phyloP scores from a whole-genome alignment of 2,888 invertebrate genomes.

The Stegana nigrithorax region DNA sequence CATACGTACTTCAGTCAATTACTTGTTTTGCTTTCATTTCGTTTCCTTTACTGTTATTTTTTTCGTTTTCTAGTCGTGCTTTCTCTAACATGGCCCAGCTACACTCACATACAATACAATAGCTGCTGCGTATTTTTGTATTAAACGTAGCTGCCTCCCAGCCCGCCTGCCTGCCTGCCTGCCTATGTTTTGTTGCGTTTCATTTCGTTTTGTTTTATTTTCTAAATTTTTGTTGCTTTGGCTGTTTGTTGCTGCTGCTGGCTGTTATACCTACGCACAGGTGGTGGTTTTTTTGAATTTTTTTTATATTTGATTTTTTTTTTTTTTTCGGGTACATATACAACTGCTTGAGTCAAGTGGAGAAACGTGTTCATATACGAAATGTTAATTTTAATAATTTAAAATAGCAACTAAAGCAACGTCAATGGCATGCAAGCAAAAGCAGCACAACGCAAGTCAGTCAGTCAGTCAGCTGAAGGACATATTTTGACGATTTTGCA shows the following conservation, averaged over 20 bases:
- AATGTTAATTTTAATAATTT: conserved; percentile 43
- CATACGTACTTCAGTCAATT: conserved; percentile 53
- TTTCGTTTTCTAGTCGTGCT: too few relatives aligned
- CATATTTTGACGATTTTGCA: not conserved
- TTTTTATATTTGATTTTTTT: conserved; percentile 7
- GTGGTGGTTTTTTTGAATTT: conserved; percentile 40
- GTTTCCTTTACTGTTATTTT: conserved; percentile 1
- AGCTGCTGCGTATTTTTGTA: too few relatives aligned
- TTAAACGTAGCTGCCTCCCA: too few relatives aligned
- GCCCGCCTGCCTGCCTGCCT: too few relatives aligned
- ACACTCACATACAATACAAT: too few relatives aligned
- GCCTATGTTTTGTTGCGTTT: too few relatives aligned
- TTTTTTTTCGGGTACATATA: too few relatives aligned
- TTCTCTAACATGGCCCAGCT: too few relatives aligned
- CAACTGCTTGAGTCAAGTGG: conserved; percentile 60
- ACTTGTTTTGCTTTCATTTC: conserved; percentile 40
- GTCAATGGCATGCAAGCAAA: not conserved
- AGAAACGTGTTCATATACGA: conserved; percentile 53
- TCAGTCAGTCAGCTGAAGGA: conserved; percentile 23
- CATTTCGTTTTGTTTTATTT: too few relatives aligned
- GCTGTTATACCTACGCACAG: too few relatives aligned
- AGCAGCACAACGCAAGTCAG: not conserved
- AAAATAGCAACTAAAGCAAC: not conserved
- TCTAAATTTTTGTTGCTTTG: conserved; percentile 29
- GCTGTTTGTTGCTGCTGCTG: not conserved